phyloP scores from a whole-genome alignment of 2,113 vertebrate genomes.

The Rallus limicola region DNA sequence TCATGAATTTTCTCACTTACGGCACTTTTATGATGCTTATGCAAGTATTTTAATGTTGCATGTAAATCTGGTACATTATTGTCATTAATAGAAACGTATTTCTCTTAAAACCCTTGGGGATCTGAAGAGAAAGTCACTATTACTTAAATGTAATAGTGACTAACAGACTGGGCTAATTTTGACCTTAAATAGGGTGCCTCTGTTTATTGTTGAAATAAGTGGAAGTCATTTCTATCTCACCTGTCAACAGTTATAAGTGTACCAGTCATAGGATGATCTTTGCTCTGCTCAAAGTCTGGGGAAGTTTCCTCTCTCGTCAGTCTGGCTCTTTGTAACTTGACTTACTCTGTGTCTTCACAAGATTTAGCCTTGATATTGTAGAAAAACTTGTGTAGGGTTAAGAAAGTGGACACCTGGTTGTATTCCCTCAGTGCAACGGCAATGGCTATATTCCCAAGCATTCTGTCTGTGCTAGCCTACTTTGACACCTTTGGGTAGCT shows the following conservation, averaged over 20 bases:
- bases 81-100: background rate
- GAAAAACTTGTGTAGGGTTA: background rate
- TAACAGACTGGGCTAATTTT: background rate
- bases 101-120: background rate
- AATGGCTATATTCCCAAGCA: background rate
- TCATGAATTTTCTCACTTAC: background rate
- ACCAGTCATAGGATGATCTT: background rate
- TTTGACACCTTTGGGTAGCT: slow-evolving; percentile 53
- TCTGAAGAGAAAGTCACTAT: background rate
- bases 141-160: background rate
- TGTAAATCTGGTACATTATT: background rate
- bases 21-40: background rate
- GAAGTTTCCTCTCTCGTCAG: background rate
- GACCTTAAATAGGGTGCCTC: background rate
- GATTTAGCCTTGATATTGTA: background rate
- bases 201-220: background rate
- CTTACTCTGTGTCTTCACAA: background rate
- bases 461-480: slow-evolving; percentile 6
- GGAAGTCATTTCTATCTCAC: background rate
- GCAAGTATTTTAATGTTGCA: background rate
- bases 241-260: background rate
- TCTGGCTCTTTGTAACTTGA: background rate
- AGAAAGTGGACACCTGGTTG: background rate
- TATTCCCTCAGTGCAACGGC: background rate
- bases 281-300: background rate